Percentiles rank a stretch among this genome's conserved stretches.
phyloP scores from a whole-genome alignment of 2,888 invertebrate genomes.

The Leucoma salicis region DNA sequence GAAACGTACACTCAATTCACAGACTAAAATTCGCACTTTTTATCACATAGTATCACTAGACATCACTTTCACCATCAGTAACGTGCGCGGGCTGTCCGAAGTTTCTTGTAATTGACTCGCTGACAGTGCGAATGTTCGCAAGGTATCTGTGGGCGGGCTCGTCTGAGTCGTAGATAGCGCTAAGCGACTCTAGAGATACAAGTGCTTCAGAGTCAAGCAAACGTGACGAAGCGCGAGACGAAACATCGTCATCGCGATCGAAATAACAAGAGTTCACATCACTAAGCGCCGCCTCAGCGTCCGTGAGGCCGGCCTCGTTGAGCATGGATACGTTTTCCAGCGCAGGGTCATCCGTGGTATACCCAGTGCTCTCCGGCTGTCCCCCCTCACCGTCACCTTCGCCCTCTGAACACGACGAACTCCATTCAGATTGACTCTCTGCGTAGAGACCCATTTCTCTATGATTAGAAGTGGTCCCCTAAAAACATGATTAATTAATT shows the following conservation, averaged over 20 bases:
- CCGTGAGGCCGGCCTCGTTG: constrained; percentile 92
- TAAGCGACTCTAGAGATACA: constrained; percentile 89
- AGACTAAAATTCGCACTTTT: constrained; percentile 27
- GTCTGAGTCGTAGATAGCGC: constrained; percentile 90
- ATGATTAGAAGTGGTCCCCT: constrained; percentile 67
- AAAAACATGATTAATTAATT: constrained; percentile 5
- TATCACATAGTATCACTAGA: constrained; percentile 59
- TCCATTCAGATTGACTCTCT: constrained; percentile 93
- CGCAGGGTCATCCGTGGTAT: constrained; percentile 94
- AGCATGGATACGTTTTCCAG: constrained; percentile 92
- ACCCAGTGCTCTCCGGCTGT: constrained; percentile 88
- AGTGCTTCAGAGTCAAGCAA: constrained; percentile 90
- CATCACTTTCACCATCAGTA: constrained; percentile 86
- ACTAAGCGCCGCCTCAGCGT: constrained; percentile 93
- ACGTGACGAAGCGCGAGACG: constrained; percentile 91
- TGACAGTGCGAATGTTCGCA: constrained; percentile 88
- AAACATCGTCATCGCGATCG: constrained; percentile 88
- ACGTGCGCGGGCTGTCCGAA: constrained; percentile 87
- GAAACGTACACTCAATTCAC: constrained; percentile 25
- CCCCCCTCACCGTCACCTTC: constrained; percentile 74
- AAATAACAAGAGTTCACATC: constrained; percentile 93
- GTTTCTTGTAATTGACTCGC: constrained; percentile 88
- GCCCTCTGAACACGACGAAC: constrained; percentile 82
- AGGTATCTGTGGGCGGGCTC: constrained; percentile 85
- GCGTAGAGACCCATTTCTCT: constrained; percentile 76